Evolutionary conservation across 1,140 invertebrate species (phyloP).

Genomic region (Idris sp.): DNA sequence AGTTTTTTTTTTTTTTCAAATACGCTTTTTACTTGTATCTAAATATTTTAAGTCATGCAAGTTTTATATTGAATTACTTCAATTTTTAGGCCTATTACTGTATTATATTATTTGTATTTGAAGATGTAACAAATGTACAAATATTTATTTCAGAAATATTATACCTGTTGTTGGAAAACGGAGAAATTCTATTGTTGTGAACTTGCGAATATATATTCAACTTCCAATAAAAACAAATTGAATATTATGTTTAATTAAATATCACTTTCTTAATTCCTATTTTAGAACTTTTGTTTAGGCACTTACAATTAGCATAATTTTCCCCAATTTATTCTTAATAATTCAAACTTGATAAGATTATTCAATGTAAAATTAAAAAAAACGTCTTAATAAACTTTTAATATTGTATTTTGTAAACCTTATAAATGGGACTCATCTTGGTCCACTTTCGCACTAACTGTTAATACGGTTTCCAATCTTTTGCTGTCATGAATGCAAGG

Average conservation of each 20-base stretch:
- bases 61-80: slow-evolving; percentile 39
- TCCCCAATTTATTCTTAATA: no score
- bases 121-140: slow-evolving; percentile 12
- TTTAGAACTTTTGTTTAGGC: no score
- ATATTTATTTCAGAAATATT: slow-evolving; percentile 46
- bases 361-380: no score
- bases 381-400: no score
- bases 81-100: slow-evolving; percentile 24
- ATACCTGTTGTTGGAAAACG: slow-evolving; percentile 35
- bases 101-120: slow-evolving; percentile 19
- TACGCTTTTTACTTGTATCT: no score
- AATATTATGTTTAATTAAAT: slow-evolving; percentile 49
- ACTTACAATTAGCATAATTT: no score
- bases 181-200: slow-evolving; percentile 48
- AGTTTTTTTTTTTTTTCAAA: not conserved
- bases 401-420: no score
- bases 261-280: no score
- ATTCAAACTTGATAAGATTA: no score
- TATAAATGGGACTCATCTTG: not conserved
- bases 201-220: slow-evolving; percentile 49
- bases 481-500: slow-evolving; percentile 50
- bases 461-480: slow-evolving; percentile 13
- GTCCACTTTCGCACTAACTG: slow-evolving; percentile 23
- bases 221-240: slow-evolving; percentile 37
- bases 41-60: slow-evolving; percentile 27